Base-by-base conservation (phyloP, 1,140 invertebrate species). In the Drosophila hydei region DNA sequence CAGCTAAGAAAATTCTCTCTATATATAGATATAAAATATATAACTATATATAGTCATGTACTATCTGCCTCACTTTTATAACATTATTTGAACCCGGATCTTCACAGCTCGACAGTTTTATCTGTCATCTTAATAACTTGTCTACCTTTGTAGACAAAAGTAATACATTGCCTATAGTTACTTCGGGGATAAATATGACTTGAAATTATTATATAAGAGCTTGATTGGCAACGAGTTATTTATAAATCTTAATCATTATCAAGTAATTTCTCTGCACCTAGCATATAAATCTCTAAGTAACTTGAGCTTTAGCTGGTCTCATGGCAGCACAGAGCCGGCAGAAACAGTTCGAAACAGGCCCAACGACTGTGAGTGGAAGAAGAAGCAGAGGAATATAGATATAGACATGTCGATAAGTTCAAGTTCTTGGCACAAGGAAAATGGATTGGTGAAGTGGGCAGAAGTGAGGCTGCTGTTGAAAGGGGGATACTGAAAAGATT, bases 401-500 rank as follows among this genome's bases (percentile, higher is more conserved):
- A 55, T 40, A 52, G 11, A 52, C 36, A 55, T 38, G 23, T 25
- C 38, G 54, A 64, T 73, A 69, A 40, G 59, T 40, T 27, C 38
- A 47, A 47, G 51, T 70, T 52, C 25, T 47, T 23, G 4, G 43
- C 16, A 6, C 38, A 16, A 5, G 47, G 12, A 21, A 18, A 42
- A 14, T 36, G 43, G 8, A 19, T 4, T n/a, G 21, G 4, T 14
- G 36, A 23, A 43, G 48, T 33, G 38, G 19, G 18, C 12, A 3
- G 6, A 7, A 30, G 16, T 5, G 50, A 9, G 9, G 8, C 5
- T 16, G 50, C 8, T 33, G 30, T 33, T 33, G 30, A 33, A 11
- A 33, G 30, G 27, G 27, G 16, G n/a, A 61, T 11, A 45, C 19
- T 61, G 56, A 52, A 79, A 71, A 72, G 56, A 75, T 52, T 76